Evolutionary conservation across 2,888 invertebrate genomes (phyloP).

Genomic region (Conchocele bisecta): DNA sequence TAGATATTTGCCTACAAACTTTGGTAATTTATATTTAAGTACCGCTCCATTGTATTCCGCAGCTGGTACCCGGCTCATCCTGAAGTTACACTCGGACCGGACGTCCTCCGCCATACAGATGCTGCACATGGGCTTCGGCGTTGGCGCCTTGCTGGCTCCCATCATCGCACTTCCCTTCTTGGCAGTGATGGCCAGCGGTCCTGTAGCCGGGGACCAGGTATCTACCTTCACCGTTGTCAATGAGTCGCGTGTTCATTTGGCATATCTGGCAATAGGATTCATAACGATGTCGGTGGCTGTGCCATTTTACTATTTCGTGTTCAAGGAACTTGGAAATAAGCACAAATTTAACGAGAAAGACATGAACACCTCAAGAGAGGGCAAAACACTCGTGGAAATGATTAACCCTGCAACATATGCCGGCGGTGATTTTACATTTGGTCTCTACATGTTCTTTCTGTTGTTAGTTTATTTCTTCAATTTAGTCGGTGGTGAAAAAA

Average conservation of each 20-base stretch:
- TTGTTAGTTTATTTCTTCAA: conserved; percentile 33
- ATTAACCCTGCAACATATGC: conserved; percentile 49
- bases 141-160: conserved; percentile 43
- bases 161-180: conserved; percentile 40
- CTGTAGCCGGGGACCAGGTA: neutral
- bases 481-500: conserved; percentile 37
- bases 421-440: conserved; percentile 27
- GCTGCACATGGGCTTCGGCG: conserved; percentile 46
- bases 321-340: too few relatives aligned
- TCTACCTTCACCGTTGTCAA: conserved; percentile 25
- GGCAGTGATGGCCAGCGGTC: conserved; percentile 13
- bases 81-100: conserved; percentile 36
- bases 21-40: too few relatives aligned
- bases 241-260: conserved; percentile 37
- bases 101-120: conserved; percentile 32
- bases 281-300: conserved; percentile 27
- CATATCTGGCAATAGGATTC: conserved; percentile 26
- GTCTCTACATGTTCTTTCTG: conserved; percentile 12
- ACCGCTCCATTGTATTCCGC: neutral
- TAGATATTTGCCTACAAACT: too few relatives aligned
- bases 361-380: too few relatives aligned
- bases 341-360: too few relatives aligned
- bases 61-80: conserved; percentile 34
- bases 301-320: conserved; percentile 33
- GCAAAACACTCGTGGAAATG: conserved; percentile 20